A percentile compares a stretch with the other conserved stretches of the same genome.
Conservation (phyloP, 2,888 invertebrate genomes). For the Spodoptera littoralis region DNA sequence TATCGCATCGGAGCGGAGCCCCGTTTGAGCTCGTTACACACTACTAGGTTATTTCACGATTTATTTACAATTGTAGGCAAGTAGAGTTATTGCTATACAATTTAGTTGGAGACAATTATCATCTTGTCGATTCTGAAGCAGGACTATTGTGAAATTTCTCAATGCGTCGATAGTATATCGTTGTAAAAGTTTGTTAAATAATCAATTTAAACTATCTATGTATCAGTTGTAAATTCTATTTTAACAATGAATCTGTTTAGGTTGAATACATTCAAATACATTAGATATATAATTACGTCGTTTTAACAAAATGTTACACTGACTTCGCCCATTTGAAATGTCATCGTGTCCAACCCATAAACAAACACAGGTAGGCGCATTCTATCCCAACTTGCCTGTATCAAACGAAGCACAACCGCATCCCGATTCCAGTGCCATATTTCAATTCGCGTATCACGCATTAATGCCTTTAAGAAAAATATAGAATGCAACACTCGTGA, state of each 20-base stretch:
- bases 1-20: slow-evolving; percentile 64
- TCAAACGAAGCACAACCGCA: slow-evolving; percentile 61
- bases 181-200: background rate
- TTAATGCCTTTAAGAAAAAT: slow-evolving; percentile 81
- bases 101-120: slow-evolving; percentile 54
- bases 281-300: too few relatives aligned
- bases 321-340: slow-evolving; percentile 19
- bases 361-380: slow-evolving; percentile 40
- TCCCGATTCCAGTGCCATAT: slow-evolving; percentile 69
- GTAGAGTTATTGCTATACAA: slow-evolving; percentile 44
- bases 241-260: slow-evolving; percentile 3
- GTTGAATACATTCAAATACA: too few relatives aligned
- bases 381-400: slow-evolving; percentile 36
- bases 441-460: slow-evolving; percentile 81
- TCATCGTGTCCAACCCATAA: slow-evolving; percentile 40
- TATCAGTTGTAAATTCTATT: slow-evolving; percentile 5
- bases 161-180: slow-evolving; percentile 2
- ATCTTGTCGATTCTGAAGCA: slow-evolving; percentile 37
- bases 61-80: slow-evolving; percentile 58
- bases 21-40: slow-evolving; percentile 59
- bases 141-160: slow-evolving; percentile 23
- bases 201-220: slow-evolving; percentile 1
- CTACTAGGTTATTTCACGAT: slow-evolving; percentile 53
- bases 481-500: slow-evolving; percentile 76
- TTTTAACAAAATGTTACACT: slow-evolving; percentile 14